Evolutionary conservation across 2,797 vertebrate genomes (phyloP), one percentile per base, ranked within the genome.

Genomic region (Clamator glandarius): DNA sequence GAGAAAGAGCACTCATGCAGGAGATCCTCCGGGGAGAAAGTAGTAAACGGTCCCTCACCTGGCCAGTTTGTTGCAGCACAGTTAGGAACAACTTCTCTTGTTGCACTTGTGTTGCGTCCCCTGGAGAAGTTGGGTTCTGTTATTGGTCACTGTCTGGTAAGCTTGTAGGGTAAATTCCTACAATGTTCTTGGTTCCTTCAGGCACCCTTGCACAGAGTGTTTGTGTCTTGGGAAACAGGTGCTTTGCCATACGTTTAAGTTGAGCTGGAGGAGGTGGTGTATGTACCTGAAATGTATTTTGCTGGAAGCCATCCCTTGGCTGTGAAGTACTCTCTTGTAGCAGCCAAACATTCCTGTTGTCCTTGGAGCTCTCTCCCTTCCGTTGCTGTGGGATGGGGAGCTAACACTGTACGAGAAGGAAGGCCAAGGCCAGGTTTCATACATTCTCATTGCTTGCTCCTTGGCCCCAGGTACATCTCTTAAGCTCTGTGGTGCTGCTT

Each of bases 11-110:
- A 58, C 76, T 90, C 64, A 77, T 87, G 78, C 31, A 58, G 82
- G 79, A 92, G 90, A 50, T 36, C 14, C 84, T 73, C 36, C 81
- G 79, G 70, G 84, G 73, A 74, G 70, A 78, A 83, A 73, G 80
- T 59, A 92, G 75, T 90, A 81, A 89, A 80, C 75, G 61, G 64
- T 77, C 82, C 91, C 67, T 89, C 6, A 7, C 69, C 92, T 75
- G 84, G 88, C 73, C 51, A 58, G 63, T 92, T 86, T 76, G 63
- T 86, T 64, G 81, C 72, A 90, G 72, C 31, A 46, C 52, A 68
- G 66, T 79, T 92, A 88, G 87, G 84, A 92, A 91, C 89, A 61
- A 69, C 90, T 64, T 95, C 90, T 95, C 70, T 93, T 93, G 95
- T 89, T 81, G 63, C 23, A 39, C 84, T 89, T 94, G 68, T 84